Base-by-base conservation (phyloP, 2,797 vertebrate species). In the Spinus pinus region DNA sequence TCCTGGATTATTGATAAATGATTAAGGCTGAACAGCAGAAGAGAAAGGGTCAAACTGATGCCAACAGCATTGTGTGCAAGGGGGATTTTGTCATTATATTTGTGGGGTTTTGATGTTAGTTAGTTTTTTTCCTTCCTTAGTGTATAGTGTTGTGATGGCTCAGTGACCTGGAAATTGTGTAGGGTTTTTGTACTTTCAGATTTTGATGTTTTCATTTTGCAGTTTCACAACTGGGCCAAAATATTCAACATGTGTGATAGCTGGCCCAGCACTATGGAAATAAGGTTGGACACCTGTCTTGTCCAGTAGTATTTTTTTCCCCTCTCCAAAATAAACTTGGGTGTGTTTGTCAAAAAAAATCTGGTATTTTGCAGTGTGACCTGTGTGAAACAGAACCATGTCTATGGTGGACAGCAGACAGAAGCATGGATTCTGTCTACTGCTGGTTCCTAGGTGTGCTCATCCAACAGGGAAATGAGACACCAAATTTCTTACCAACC, bases 221-320 rank as follows among this genome's bases (percentile, higher is more conserved):
- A 31, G 1, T 78, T 91, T 74, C 46, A 28, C 41, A n/a, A 2
- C 22, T 83, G 35, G 28, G 7, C 17, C 57, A 51, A 41, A 81
- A 54, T 16, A 11, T 17, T 41, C 17, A 56, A 27, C 3, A 17
- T 35, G 7, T 54, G 20, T 31, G 30, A 24, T 15, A 62, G 51
- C 25, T 70, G 42, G 60, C 27, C 42, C 18, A 69, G 60, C 33
- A 31, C 57, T 31, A 1, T 70, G 24, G 47, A 53, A 73, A 25
- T 30, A 19, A 14, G 3, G 4, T 24, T 61, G 56, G 15, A 28
- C 21, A 30, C 0, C 0, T 49, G 21, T 12, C 33, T 56, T 64
- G 33, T 54, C n/a, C 4, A 5, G 14, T 31, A 47, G 58, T 14
- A 49, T 4, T 25, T 14, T 51, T 27, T 39, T 4, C 3, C 4